Conservation (phyloP, 2,888 invertebrate species). For the Rhogogaster chlorosoma region DNA sequence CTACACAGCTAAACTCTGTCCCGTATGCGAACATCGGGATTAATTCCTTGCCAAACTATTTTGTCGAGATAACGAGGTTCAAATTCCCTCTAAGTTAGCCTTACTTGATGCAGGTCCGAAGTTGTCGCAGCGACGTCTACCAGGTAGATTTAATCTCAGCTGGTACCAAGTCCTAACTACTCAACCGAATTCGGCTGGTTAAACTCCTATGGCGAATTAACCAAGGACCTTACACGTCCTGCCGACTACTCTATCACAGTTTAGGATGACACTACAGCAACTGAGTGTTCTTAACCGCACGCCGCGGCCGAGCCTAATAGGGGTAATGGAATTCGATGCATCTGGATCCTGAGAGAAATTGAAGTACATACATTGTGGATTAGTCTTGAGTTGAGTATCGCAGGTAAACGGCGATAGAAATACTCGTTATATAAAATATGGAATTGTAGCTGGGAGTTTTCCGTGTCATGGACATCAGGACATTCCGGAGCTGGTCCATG, state of each 20-base stretch:
- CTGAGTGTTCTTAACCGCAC: conserved; percentile 16
- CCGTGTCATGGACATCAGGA: conserved; percentile 23
- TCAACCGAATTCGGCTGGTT: conserved; percentile 62
- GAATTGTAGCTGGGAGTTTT: not conserved
- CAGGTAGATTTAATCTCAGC: conserved; percentile 68
- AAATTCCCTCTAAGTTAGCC: conserved; percentile 46
- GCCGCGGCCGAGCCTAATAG: not conserved
- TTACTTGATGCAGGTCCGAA: conserved; percentile 40
- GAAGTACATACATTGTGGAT: conserved; percentile 3
- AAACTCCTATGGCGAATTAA: conserved; percentile 65
- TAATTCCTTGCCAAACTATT: conserved; percentile 47
- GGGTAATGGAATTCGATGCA: conserved; percentile 23
- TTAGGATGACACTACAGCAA: conserved; percentile 26
- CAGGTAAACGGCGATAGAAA: not conserved
- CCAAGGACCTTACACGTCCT: conserved; percentile 39
- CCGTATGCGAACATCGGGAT: conserved; percentile 18
- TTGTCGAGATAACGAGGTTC: conserved; percentile 50
- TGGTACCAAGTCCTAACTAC: conserved; percentile 65
- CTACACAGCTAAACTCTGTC: not conserved
- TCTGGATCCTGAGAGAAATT: not conserved
- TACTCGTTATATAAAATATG: conserved; percentile 4
- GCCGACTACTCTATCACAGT: conserved; percentile 55
- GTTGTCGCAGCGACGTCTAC: conserved; percentile 45
- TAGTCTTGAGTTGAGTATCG: not conserved
- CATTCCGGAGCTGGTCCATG: conserved; percentile 15